Base-by-base conservation (phyloP, 2,888 invertebrate genomes). In the Dascillus cervinus region DNA sequence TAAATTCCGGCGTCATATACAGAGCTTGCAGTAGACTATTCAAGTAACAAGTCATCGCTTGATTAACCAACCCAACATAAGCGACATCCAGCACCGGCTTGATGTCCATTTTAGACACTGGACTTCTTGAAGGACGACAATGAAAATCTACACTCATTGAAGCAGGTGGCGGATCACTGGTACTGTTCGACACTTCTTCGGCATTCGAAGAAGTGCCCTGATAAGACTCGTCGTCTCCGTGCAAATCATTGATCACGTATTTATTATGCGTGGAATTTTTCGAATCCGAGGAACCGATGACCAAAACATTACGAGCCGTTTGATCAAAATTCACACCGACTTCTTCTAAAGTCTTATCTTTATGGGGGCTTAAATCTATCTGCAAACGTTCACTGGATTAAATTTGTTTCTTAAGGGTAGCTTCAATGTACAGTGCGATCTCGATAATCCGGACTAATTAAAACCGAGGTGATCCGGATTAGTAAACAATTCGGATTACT, bases 21-120 rank as follows among this genome's bases (percentile, higher is more conserved):
- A 91, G 67, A 0, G 89, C 84, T 66, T 91, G 91, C 12, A 91
- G 67, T 24, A 91, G 68, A 63, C 88, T 88, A 65, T 91, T 91
- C 34, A 91, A 69, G 59, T 91, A 91, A 58, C 91, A 91, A 0
- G 90, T 91, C 89, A 90, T 91, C 1, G 89, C 89, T 62, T 89
- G 86, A 62, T 89, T 89, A 4, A 88, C 86, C 27, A 89, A 67
- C 17, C 88, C 89, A 5, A 87, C 84, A 60, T 81, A 85, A 36
- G 55, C 60, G 17, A 50, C 46, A 31, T 56, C 57, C 11, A 35
- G 39, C 11, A 32, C 26, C 14, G 24, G 34, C 30, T 29, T 32
- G 26, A 32, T 20, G 27, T 37, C 29, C 23, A 26, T 26, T 26
- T 21, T 29, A 26, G 26, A 14, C 67, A 51, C 11, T 17, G 4